Evolutionary conservation across 2,888 invertebrate genomes (phyloP), one percentile per base, ranked within the genome.

Genomic region (Eupeodes latifasciatus): DNA sequence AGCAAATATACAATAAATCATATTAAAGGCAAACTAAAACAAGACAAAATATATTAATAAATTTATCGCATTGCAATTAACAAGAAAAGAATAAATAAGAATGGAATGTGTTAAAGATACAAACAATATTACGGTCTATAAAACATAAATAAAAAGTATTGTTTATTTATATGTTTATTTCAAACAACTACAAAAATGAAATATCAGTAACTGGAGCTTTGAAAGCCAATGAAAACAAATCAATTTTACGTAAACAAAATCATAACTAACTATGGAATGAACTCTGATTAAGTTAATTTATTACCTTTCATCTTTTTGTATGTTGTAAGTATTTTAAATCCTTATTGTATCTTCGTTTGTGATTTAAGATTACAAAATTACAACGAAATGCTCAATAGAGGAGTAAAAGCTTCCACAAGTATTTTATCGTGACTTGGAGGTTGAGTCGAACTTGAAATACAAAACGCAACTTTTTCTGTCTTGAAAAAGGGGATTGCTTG

Each of bases 11-110:
- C 27, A 27, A 57, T 14, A 14, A 14, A 57, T 34, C 14, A 57
- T 27, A 34, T 57, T 14, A 27, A 57, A 57, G 27, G 34, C 34
- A 14, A 57, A 34, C 27, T 14, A 34, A 57, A 34, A 14, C 12
- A 57, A 57, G 7, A 57, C 0, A 57, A 57, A 19, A 57, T 57
- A 57, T 57, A 27, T 57, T 34, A 57, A 57, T 57, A 34, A 27
- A 57, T 57, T 1, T 57, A 57, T 57, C 27, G 57, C 57, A 34
- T 27, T 57, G 27, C 57, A 57, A 57, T 57, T 57, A 57, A 57
- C 57, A 27, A 34, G 6, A 57, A 57, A 6, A 34, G 27, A 57
- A 12, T 12, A 57, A 57, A 12, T 12, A 57, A 34, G 27, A 7
- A 14, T 57, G 57, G 57, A 57, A 57, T 57, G 57, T 57, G 57